Evolutionary conservation across 2,888 invertebrate species (phyloP).

Genomic region (Leptopterna dolabrata): DNA sequence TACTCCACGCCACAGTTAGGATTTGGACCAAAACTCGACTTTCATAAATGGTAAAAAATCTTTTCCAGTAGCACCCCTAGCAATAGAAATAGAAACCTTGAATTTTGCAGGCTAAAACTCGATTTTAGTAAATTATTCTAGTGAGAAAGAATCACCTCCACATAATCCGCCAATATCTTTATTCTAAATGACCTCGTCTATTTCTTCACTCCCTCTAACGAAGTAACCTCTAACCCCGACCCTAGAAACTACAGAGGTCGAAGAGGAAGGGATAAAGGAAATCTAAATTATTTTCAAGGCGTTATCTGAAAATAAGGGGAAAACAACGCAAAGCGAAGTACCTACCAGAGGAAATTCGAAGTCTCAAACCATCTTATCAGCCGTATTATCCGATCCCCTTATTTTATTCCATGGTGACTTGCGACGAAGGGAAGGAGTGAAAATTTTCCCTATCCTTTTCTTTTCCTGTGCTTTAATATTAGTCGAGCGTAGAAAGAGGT

Average conservation of each 20-base stretch:
- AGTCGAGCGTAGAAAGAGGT: not conserved
- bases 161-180: too few relatives aligned
- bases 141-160: too few relatives aligned
- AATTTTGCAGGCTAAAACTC: too few relatives aligned
- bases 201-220: too few relatives aligned
- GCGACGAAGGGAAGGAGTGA: not conserved
- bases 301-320: not conserved
- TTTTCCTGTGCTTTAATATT: slow-evolving; percentile 24
- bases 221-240: too few relatives aligned
- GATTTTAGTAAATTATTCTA: too few relatives aligned
- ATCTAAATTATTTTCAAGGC: not conserved
- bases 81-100: too few relatives aligned
- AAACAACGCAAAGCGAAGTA: not conserved
- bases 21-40: too few relatives aligned
- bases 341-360: not conserved
- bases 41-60: too few relatives aligned
- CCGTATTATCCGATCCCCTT: slow-evolving; percentile 4
- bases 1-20: too few relatives aligned
- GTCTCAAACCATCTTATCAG: slow-evolving; percentile 16
- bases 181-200: too few relatives aligned
- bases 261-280: not conserved
- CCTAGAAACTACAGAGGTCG: not conserved
- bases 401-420: not conserved
- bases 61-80: too few relatives aligned
- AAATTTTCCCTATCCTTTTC: not conserved